Base-by-base conservation (phyloP, 2,113 vertebrate species). In the Chaenogobius annularis region DNA sequence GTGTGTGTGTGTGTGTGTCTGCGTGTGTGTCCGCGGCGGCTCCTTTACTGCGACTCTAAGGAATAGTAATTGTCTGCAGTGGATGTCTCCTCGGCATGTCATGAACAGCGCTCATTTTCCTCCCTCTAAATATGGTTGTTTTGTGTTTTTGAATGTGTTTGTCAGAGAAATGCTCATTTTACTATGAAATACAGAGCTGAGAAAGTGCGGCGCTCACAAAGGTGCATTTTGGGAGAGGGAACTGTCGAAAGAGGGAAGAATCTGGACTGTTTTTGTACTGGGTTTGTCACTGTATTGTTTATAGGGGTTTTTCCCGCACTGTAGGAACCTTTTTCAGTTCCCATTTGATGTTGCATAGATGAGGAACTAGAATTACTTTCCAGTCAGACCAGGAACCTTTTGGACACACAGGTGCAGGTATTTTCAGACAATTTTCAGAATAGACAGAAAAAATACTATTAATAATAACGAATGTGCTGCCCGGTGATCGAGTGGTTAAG, bases 61-160 rank as follows among this genome's bases (percentile, higher is more conserved):
- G 80, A 85, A 87, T 80, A 68, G 78, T 88, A 87, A 88, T 87
- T 84, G 83, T 87, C 83, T 85, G 46, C 75, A 77, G 78, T 56
- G 81, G 78, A 72, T 84, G 75, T 83, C 63, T 87, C 72, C 55
- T 79, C 79, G 62, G 64, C 81, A 81, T 83, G 81, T 82, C 86
- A 88, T 75, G 80, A 84, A 68, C 77, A 71, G 74, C 23, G 23
- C 84, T 83, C 74, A 84, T 88, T 86, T 85, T 79, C 68, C 72
- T 72, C 78, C 68, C 74, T 11, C 44, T 46, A 69, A 74, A 80
- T 83, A 80, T 72, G 37, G 37, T 76, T 70, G 40, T 78, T 73
- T 69, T 55, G 31, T 0, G 23, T 75, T 61, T 66, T 26, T 66
- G 12, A 69, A 19, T 73, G 64, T 79, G 70, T 75, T 59, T 80